A percentile compares a stretch with the other conserved stretches of the same genome.
phyloP scores from a whole-genome alignment of 1,140 invertebrate genomes.

The Camponotus floridanus region DNA sequence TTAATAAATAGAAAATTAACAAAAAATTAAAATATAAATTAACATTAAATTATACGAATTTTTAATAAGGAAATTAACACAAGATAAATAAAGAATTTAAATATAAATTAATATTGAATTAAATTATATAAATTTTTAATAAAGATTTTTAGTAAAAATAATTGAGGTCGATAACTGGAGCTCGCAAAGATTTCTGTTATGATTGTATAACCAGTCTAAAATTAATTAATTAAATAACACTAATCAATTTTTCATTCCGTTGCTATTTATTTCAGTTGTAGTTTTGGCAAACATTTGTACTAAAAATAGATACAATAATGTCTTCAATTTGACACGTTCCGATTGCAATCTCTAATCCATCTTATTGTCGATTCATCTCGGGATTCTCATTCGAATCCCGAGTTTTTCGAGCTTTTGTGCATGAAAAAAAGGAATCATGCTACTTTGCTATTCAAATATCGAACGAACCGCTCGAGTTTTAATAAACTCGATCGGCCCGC shows the following conservation, averaged over 20 bases:
- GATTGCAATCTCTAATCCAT: conserved; percentile 1
- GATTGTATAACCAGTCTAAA: not conserved
- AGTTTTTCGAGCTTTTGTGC: not conserved
- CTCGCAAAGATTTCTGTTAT: not conserved
- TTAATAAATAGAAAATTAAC: not conserved
- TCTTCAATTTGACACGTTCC: not conserved
- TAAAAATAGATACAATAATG: not conserved
- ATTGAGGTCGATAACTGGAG: too few relatives aligned
- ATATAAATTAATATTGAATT: conserved; percentile 20
- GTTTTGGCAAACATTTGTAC: not conserved
- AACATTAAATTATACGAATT: not conserved
- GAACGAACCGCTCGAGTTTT: conserved; percentile 19
- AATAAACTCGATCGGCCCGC: conserved; percentile 43
- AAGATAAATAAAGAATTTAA: not conserved
- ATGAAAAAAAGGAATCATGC: conserved; percentile 43
- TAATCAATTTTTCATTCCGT: not conserved
- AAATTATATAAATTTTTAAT: not conserved
- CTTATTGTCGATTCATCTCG: conserved; percentile 5
- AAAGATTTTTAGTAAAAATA: not conserved
- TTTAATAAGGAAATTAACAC: not conserved
- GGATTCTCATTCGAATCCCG: not conserved
- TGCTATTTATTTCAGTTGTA: not conserved
- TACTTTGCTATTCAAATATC: conserved; percentile 58
- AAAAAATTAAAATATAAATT: conserved; percentile 3
- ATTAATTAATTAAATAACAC: not conserved